Evolutionary conservation across 2,888 invertebrate species (phyloP).

Genomic region (Augiades crinisus): DNA sequence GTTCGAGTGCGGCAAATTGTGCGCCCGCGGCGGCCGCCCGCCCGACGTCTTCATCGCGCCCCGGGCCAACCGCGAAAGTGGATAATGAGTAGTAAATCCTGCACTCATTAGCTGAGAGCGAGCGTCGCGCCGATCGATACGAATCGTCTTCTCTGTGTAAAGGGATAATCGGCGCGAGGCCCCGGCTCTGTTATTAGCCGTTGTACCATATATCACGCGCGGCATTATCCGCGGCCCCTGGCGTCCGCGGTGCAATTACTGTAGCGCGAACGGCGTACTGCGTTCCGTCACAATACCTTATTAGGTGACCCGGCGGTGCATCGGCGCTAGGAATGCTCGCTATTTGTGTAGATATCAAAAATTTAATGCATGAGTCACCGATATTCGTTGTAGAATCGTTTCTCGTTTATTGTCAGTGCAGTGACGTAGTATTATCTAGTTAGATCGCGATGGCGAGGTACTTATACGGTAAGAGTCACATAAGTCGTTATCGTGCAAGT

Average conservation of each 20-base stretch:
- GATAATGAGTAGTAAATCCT: constrained; percentile 78
- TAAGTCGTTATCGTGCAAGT: constrained; percentile 42
- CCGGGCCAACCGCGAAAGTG: constrained; percentile 69
- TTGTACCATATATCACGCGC: constrained; percentile 77
- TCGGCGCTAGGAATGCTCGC: neutral
- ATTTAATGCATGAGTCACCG: neutral
- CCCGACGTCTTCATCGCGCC: constrained; percentile 74
- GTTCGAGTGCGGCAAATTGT: constrained; percentile 61
- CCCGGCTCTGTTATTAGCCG: constrained; percentile 68
- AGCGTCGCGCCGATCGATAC: constrained; percentile 71
- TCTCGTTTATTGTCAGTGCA: constrained; percentile 1
- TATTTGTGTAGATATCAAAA: neutral
- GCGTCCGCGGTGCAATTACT: constrained; percentile 74
- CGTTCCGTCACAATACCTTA: constrained; percentile 59
- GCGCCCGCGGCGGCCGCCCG: constrained; percentile 54
- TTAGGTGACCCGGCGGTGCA: constrained; percentile 39
- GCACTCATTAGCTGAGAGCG: constrained; percentile 74
- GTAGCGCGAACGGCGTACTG: constrained; percentile 48
- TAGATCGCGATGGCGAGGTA: constrained; percentile 11
- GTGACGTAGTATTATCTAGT: constrained; percentile 11
- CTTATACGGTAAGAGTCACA: constrained; percentile 28
- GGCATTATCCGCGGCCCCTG: constrained; percentile 70
- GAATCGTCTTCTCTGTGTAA: constrained; percentile 72
- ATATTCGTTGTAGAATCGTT: no score
- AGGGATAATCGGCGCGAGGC: constrained; percentile 73